phyloP scores from a whole-genome alignment of 2,888 invertebrate genomes.

The Parnassius glacialis region DNA sequence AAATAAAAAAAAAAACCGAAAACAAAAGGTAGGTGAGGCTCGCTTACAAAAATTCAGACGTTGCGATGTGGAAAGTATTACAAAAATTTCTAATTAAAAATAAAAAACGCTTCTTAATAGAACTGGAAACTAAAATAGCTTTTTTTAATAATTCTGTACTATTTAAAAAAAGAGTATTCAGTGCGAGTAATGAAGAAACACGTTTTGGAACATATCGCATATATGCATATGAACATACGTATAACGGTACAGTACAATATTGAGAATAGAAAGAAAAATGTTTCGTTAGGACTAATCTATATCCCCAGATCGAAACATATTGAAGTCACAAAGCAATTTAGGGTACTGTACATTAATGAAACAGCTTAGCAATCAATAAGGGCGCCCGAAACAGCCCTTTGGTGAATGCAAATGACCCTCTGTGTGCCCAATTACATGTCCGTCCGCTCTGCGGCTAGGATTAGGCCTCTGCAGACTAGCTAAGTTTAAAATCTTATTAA shows the following conservation, averaged over 20 bases:
- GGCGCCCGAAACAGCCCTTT: conserved; percentile 45
- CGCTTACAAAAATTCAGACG: conserved; percentile 13
- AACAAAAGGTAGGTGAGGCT: conserved; percentile 19
- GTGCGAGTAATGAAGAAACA: not conserved
- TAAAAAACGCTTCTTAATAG: conserved; percentile 8
- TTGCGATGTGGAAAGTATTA: conserved; percentile 12
- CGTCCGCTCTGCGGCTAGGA: conserved; percentile 7
- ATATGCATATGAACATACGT: no score
- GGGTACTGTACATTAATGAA: conserved; percentile 29
- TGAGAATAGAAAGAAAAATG: no score
- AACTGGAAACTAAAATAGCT: not conserved
- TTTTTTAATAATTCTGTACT: conserved; percentile 14
- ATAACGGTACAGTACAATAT: no score
- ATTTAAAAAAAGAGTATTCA: conserved; percentile 1
- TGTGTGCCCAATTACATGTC: conserved; percentile 52
- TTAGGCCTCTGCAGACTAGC: conserved; percentile 11
- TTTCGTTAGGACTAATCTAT: not conserved
- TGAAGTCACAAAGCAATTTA: conserved; percentile 28
- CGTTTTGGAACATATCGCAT: not conserved
- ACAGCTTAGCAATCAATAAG: conserved; percentile 36
- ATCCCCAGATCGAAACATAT: not conserved
- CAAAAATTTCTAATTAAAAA: conserved; percentile 5
- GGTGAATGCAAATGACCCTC: conserved; percentile 49
- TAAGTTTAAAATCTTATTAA: no score
- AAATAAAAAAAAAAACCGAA: conserved; percentile 19